phyloP scores from a whole-genome alignment of 2,888 invertebrate genomes.

The Cremastobaeus sp. region DNA sequence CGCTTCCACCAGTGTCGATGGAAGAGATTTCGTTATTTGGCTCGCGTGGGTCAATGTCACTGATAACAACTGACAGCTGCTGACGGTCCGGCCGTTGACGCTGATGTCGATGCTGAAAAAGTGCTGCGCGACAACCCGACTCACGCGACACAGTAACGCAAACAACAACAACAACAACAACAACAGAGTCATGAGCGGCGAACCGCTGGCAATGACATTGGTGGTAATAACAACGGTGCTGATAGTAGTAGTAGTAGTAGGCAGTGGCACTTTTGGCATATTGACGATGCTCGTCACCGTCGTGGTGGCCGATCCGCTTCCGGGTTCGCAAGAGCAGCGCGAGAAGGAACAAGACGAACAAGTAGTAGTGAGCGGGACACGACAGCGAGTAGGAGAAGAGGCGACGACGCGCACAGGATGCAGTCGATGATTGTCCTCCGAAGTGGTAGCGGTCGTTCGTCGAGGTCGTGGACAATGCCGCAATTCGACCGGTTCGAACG shows the following conservation, averaged over 20 bases:
- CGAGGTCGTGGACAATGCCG: constrained; percentile 69
- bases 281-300: constrained; percentile 54
- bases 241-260: constrained; percentile 44
- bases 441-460: constrained; percentile 16
- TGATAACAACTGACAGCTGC: not conserved
- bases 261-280: constrained; percentile 67
- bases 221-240: constrained; percentile 31
- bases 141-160: constrained; percentile 37
- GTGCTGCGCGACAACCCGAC: constrained; percentile 15
- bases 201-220: constrained; percentile 33
- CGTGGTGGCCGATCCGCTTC: constrained; percentile 27
- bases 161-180: constrained; percentile 52
- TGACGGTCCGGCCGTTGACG: constrained; percentile 5
- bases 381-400: constrained; percentile 16
- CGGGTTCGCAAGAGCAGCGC: constrained; percentile 18
- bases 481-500: constrained; percentile 63
- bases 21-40: not conserved
- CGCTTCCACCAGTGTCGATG: not conserved
- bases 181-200: constrained; percentile 30
- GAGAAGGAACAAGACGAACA: constrained; percentile 31
- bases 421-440: constrained; percentile 37
- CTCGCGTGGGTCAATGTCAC: not conserved
- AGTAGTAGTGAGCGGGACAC: constrained; percentile 26
- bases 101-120: constrained; percentile 29
- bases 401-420: constrained; percentile 11